Percentiles rank a stretch among this genome's conserved stretches.
phyloP scores from a whole-genome alignment of 1,140 invertebrate genomes.

The Listronotus bonariensis region DNA sequence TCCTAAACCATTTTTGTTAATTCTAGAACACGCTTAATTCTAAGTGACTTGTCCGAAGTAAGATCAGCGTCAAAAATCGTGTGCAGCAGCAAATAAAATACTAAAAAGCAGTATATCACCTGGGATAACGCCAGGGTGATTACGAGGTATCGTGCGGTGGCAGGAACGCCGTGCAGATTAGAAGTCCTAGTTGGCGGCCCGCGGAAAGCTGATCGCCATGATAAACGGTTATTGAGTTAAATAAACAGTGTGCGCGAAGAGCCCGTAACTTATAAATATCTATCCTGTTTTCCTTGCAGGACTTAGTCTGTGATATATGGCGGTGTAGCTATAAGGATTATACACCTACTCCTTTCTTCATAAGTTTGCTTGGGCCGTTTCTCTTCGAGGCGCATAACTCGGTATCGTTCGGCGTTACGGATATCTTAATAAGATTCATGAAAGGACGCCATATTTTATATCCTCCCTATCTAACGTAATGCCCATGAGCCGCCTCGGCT shows the following conservation, averaged over 20 bases:
- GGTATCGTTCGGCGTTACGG: constrained; percentile 58
- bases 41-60: constrained; percentile 6
- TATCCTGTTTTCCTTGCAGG: constrained; percentile 58
- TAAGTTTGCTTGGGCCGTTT: constrained; percentile 53
- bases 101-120: constrained; percentile 37
- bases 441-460: constrained; percentile 73
- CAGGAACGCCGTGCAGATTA: constrained; percentile 30
- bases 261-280: constrained; percentile 57
- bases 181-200: constrained; percentile 35
- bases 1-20: too few species aligned
- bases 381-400: constrained; percentile 49
- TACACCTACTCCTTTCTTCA: constrained; percentile 59
- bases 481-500: constrained; percentile 43
- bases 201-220: constrained; percentile 46
- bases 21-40: not conserved
- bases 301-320: constrained; percentile 57
- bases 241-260: constrained; percentile 54
- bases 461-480: constrained; percentile 58
- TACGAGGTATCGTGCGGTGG: constrained; percentile 34
- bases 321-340: constrained; percentile 58
- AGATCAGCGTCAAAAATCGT: constrained; percentile 20
- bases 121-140: constrained; percentile 37
- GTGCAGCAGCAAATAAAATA: constrained; percentile 34
- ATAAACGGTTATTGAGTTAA: constrained; percentile 58
- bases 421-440: constrained; percentile 76